Percentiles rank a stretch among this genome's conserved stretches.
phyloP scores from a whole-genome alignment of 1,140 invertebrate species.

The Lepidostoma basale region DNA sequence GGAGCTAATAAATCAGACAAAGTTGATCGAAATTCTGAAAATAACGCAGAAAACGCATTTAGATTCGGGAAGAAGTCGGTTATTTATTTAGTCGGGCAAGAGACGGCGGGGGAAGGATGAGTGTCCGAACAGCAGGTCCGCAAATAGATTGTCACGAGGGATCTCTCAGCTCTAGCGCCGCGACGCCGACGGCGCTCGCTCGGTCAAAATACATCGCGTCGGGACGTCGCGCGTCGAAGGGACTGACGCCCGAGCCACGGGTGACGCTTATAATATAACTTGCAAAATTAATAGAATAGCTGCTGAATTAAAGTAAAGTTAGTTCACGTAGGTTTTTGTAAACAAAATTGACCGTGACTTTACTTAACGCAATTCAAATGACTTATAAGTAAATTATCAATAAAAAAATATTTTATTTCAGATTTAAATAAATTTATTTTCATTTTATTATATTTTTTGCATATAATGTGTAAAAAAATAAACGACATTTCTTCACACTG shows the following conservation, averaged over 20 bases:
- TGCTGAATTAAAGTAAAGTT: no score
- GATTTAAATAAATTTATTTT: no score
- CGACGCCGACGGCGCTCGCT: constrained; percentile 5
- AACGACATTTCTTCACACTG: no score
- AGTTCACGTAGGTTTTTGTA: no score
- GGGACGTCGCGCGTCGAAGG: not conserved
- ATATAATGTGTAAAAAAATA: no score
- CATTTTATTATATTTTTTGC: no score
- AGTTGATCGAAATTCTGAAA: constrained; percentile 13
- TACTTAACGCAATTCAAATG: no score
- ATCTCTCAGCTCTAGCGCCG: no score
- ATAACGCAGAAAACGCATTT: constrained; percentile 21
- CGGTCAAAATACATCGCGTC: not conserved
- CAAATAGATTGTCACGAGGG: constrained; percentile 33
- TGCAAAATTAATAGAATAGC: not conserved
- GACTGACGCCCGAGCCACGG: constrained; percentile 1
- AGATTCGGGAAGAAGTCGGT: constrained; percentile 1
- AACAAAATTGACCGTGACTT: constrained; percentile 6
- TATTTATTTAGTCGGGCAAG: constrained; percentile 20
- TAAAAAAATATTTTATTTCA: no score
- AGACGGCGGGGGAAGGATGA: not conserved
- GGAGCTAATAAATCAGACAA: constrained; percentile 19
- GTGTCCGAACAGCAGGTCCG: constrained; percentile 16
- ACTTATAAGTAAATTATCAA: no score
- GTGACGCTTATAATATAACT: not conserved